Evolutionary conservation across 35 echinoderm and acorn worm genomes (phyloP).

Genomic region (Amphiura filiformis): DNA sequence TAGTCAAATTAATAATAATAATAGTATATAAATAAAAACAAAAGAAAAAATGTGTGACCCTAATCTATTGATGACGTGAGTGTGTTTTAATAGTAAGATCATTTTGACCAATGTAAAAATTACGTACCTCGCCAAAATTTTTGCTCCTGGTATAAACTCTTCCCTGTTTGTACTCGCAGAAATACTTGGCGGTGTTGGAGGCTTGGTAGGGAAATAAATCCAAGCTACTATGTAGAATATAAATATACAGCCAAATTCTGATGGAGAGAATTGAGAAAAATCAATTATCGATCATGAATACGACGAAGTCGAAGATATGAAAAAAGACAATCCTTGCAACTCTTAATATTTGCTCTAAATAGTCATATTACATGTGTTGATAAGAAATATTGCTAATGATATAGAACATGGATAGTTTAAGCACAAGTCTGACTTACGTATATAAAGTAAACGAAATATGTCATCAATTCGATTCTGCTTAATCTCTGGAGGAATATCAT

Average conservation of each 20-base stretch:
- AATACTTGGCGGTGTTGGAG: constrained; percentile 75
- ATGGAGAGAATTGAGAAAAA: no score
- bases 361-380: no score
- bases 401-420: no score
- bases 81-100: not conserved
- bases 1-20: not conserved
- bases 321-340: no score
- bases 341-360: no score
- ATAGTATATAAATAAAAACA: not conserved
- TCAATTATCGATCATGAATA: no score
- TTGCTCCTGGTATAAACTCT: not conserved
- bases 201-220: constrained; percentile 79
- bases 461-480: no score
- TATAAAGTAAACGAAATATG: no score
- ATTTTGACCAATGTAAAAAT: not conserved
- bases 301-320: no score
- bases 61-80: not conserved
- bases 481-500: no score
- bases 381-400: no score
- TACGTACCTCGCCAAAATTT: not conserved
- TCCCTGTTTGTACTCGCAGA: constrained; percentile 53
- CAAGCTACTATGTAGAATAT: constrained; percentile 48
- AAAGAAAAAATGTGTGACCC: not conserved
- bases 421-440: no score
- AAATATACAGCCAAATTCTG: constrained; percentile 57